These are phyloP conservation scores for Poecilus cupreus DNA, from an alignment of 2,888 invertebrate genomes.

Conservation along the genomic window DNA sequence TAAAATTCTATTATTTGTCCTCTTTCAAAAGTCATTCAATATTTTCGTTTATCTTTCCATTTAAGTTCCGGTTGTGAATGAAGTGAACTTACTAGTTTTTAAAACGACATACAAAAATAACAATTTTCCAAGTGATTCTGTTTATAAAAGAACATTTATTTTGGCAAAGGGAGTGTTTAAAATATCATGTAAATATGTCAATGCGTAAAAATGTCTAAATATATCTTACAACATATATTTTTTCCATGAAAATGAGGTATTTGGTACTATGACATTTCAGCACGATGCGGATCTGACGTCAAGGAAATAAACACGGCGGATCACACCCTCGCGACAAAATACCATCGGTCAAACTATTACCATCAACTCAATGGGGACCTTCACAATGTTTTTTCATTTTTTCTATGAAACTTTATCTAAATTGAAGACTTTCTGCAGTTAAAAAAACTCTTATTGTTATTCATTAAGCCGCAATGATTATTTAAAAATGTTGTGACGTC, in stretches of 20 bases:
- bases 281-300: background rate
- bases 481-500: too few relatives aligned
- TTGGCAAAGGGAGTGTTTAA: background rate
- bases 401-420: too few relatives aligned
- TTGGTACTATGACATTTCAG: background rate
- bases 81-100: background rate
- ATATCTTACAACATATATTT: background rate
- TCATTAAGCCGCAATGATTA: too few relatives aligned
- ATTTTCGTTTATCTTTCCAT: background rate
- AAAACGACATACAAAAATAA: background rate
- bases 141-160: background rate
- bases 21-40: background rate
- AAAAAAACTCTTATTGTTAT: too few relatives aligned
- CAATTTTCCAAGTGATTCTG: too few relatives aligned
- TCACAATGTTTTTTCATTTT: too few relatives aligned
- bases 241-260: background rate
- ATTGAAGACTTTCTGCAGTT: too few relatives aligned
- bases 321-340: background rate
- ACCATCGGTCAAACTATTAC: background rate
- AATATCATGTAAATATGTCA: slow-evolving; percentile 5
- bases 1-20: too few relatives aligned
- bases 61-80: background rate
- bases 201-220: slow-evolving; percentile 6
- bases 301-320: background rate
- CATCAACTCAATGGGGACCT: background rate